phyloP scores from a whole-genome alignment of 1,140 invertebrate species.

The Pseudomyrmex flavicornis region DNA sequence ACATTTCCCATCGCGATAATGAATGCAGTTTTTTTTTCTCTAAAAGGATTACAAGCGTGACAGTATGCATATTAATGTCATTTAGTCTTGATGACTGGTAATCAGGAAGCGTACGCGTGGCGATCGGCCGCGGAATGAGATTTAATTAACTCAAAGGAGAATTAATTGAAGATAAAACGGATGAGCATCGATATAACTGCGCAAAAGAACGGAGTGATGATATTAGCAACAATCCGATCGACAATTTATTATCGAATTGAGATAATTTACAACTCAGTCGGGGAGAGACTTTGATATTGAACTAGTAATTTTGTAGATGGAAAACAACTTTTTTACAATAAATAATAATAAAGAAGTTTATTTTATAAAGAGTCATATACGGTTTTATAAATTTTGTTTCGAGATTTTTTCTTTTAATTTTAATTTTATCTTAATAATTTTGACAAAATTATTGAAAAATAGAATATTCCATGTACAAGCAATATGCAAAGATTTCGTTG shows the following conservation, averaged over 20 bases:
- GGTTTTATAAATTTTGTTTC: neutral
- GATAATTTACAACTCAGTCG: constrained; percentile 11
- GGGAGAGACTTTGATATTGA: neutral
- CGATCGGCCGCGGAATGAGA: constrained; percentile 8
- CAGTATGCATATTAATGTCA: constrained; percentile 8
- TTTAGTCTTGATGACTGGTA: constrained; percentile 16
- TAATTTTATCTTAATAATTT: no score
- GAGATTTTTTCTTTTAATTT: neutral
- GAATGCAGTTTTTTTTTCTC: neutral
- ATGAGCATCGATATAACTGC: neutral
- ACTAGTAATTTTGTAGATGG: neutral
- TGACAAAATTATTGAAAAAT: no score
- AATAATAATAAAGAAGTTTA: neutral
- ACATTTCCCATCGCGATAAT: constrained; percentile 34
- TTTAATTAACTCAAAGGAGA: constrained; percentile 53
- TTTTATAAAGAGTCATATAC: no score
- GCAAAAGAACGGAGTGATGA: constrained; percentile 9
- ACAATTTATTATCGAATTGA: constrained; percentile 32
- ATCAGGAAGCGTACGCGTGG: constrained; percentile 23
- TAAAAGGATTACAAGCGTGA: neutral
- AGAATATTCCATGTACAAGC: no score
- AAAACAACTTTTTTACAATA: neutral
- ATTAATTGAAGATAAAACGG: constrained; percentile 53
- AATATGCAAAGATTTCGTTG: no score
- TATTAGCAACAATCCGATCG: constrained; percentile 27